Conservation (phyloP, 2,113 vertebrate genomes). For the Petaurus breviceps region DNA sequence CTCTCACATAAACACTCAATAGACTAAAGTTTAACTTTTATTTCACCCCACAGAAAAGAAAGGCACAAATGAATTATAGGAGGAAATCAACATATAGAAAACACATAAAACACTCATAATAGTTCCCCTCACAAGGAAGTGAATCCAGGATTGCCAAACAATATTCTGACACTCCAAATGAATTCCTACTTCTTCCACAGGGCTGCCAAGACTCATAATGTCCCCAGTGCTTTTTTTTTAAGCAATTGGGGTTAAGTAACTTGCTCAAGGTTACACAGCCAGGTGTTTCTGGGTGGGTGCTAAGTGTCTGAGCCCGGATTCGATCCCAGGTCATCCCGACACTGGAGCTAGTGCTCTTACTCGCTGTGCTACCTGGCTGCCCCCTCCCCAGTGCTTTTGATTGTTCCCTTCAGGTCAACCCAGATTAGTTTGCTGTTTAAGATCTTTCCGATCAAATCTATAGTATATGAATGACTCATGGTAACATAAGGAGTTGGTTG, state of each 20-base stretch:
- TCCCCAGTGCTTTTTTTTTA: not conserved
- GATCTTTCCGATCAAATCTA: not conserved
- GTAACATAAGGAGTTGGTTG: not conserved
- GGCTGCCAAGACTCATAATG: not conserved
- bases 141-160: not conserved
- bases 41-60: not conserved
- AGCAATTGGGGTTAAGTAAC: too few relatives aligned
- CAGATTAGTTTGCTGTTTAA: not conserved
- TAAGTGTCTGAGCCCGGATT: too few relatives aligned
- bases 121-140: not conserved
- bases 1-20: not conserved
- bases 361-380: too few relatives aligned
- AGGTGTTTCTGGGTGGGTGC: too few relatives aligned
- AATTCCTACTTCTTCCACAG: not conserved
- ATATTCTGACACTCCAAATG: not conserved
- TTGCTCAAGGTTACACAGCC: too few relatives aligned
- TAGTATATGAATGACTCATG: not conserved
- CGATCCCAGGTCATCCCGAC: too few relatives aligned
- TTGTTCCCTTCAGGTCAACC: not conserved
- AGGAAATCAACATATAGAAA: not conserved
- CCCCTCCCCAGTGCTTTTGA: not conserved
- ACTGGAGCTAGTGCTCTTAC: too few relatives aligned
- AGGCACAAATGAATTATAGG: not conserved
- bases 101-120: not conserved
- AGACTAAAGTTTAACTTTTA: not conserved